Percentiles rank a stretch among this genome's conserved stretches.
These are phyloP conservation scores for Euzetes globulus DNA, from an alignment of 2,888 invertebrate species.

Conservation along the genomic window DNA sequence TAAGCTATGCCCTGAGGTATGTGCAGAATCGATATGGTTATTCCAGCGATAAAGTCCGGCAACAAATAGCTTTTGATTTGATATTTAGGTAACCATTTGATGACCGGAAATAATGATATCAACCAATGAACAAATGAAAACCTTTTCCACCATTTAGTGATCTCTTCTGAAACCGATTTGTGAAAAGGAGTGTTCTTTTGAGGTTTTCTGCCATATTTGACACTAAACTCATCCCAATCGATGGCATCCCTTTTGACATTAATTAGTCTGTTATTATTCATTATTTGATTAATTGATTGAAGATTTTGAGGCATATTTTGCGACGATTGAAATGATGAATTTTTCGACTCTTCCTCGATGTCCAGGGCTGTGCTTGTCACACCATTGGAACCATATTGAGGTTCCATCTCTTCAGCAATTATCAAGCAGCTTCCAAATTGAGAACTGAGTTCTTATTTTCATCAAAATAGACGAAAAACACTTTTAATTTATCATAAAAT, in stretches of 20 bases:
- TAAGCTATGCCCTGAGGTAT: constrained; percentile 72
- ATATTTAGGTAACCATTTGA: constrained; percentile 43
- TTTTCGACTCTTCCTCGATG: neutral
- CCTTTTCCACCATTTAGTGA: neutral
- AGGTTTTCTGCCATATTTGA: constrained; percentile 4
- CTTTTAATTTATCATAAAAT: too few relatives aligned
- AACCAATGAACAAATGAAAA: constrained; percentile 13
- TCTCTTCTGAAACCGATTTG: neutral
- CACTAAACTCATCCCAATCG: constrained; percentile 21
- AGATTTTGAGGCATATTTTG: neutral
- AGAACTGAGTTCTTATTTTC: too few relatives aligned
- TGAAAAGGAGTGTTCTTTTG: neutral
- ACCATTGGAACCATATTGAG: constrained; percentile 7
- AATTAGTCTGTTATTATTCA: constrained; percentile 1
- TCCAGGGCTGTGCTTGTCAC: constrained; percentile 3
- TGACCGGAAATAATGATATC: constrained; percentile 41
- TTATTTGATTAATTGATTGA: neutral
- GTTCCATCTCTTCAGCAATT: neutral
- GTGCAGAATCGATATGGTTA: constrained; percentile 81
- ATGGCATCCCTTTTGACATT: constrained; percentile 16
- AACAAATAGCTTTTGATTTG: constrained; percentile 52
- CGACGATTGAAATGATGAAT: neutral
- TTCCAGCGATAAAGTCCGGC: constrained; percentile 70
- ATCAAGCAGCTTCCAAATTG: too few relatives aligned
- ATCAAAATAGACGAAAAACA: too few relatives aligned